phyloP scores from a whole-genome alignment of 2,113 vertebrate genomes.

The Oxyruncus cristatus region DNA sequence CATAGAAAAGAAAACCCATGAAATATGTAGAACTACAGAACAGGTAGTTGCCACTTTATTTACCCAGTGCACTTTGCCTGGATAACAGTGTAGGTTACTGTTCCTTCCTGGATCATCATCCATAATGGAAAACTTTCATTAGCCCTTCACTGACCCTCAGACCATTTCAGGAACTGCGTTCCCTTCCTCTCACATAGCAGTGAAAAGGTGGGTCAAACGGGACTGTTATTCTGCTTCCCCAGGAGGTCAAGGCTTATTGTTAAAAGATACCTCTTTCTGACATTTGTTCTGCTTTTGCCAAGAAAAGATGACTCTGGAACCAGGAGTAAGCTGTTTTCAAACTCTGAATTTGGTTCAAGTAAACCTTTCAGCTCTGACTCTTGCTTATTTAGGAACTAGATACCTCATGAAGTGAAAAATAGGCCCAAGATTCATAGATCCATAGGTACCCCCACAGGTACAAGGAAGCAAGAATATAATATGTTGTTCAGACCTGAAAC shows the following conservation, averaged over 20 bases:
- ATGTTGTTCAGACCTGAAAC: not conserved
- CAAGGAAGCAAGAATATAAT: not conserved
- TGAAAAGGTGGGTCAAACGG: not conserved
- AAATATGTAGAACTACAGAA: not conserved
- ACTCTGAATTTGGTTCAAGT: not conserved
- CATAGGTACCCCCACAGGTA: fast-evolving
- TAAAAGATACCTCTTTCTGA: not conserved
- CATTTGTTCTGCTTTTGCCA: not conserved
- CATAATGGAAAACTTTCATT: not conserved
- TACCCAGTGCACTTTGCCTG: not conserved
- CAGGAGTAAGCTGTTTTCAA: not conserved
- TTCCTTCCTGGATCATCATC: not conserved
- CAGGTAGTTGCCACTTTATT: not conserved
- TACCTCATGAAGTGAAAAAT: not conserved
- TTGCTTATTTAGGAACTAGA: not conserved
- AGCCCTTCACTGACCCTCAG: not conserved
- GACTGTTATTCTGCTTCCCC: not conserved
- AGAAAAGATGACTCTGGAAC: not conserved
- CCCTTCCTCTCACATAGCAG: not conserved
- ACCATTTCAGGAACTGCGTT: not conserved
- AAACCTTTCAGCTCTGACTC: not conserved
- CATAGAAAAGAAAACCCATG: not conserved
- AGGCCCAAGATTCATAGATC: not conserved
- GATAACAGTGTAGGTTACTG: not conserved
- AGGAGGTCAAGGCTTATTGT: not conserved